Percentiles rank a stretch among this genome's conserved stretches.
Evolutionary conservation across 92 coral and sea anemone species (phyloP).

Genomic region (Micromussa lordhowensis): DNA sequence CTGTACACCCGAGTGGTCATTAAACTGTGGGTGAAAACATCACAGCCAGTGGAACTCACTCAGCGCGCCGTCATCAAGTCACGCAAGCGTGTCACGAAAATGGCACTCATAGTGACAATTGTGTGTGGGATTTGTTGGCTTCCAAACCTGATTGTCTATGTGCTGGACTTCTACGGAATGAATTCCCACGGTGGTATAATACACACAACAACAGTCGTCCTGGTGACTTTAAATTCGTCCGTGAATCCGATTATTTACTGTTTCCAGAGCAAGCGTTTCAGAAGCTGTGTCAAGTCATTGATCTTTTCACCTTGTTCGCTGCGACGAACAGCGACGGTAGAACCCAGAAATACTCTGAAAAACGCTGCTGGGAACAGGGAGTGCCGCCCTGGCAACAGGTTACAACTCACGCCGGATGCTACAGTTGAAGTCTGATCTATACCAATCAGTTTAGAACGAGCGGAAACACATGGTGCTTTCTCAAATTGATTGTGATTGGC

Average conservation of each 20-base stretch:
- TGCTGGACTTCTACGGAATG: constrained; percentile 39
- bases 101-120: constrained; percentile 43
- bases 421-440: not conserved
- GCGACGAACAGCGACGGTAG: constrained; percentile 30
- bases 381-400: constrained; percentile 1
- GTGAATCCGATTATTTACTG: constrained; percentile 74
- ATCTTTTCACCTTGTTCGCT: constrained; percentile 31
- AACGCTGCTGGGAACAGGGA: not conserved
- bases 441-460: not conserved
- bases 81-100: constrained; percentile 42
- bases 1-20: constrained; percentile 40
- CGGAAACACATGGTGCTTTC: not conserved
- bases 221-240: constrained; percentile 74
- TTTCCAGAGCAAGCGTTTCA: constrained; percentile 68
- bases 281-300: constrained; percentile 23
- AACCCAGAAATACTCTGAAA: not conserved
- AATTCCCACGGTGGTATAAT: constrained; percentile 37
- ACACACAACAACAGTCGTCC: constrained; percentile 72
- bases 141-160: constrained; percentile 43
- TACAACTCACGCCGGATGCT: not conserved
- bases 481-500: not conserved
- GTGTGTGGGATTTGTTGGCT: constrained; percentile 43
- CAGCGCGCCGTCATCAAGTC: constrained; percentile 32
- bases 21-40: constrained; percentile 27
- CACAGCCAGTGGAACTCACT: constrained; percentile 9